These are phyloP conservation scores for Itoplectis maculator DNA, from an alignment of 2,888 invertebrate genomes.

Conservation along the genomic window DNA sequence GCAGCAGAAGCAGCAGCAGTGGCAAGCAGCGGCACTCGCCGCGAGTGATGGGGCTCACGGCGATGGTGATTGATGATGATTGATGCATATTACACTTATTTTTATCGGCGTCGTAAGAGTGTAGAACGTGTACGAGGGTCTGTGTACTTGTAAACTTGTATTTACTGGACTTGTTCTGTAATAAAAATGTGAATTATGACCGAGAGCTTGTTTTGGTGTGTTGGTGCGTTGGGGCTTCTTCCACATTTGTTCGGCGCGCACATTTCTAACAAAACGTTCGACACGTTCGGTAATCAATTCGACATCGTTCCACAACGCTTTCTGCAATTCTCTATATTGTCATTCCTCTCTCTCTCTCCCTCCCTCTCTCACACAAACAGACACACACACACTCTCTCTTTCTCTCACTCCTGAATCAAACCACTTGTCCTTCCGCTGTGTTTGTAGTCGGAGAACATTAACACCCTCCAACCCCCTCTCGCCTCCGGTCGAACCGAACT, in stretches of 20 bases:
- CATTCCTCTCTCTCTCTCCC: constrained; percentile 4
- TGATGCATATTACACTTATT: constrained; percentile 53
- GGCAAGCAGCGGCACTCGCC: background rate
- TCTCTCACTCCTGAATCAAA: constrained; percentile 11
- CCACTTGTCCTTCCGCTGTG: constrained; percentile 4
- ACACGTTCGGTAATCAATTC: background rate
- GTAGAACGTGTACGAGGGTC: constrained; percentile 66
- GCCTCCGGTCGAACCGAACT: background rate
- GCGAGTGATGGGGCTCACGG: constrained; percentile 21
- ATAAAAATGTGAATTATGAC: constrained; percentile 65
- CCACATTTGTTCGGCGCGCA: too few species aligned
- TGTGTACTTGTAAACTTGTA: constrained; percentile 73
- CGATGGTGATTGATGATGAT: constrained; percentile 26
- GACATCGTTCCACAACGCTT: constrained; percentile 24
- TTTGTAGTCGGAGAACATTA: background rate
- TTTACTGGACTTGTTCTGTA: constrained; percentile 71
- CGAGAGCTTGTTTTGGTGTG: constrained; percentile 41
- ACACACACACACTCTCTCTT: too few species aligned
- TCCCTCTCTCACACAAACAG: constrained; percentile 23
- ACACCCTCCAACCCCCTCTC: background rate
- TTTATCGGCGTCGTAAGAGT: constrained; percentile 67
- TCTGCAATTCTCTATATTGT: background rate
- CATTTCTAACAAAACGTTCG: too few species aligned
- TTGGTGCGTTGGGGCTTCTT: background rate
- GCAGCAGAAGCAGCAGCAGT: too few species aligned